phyloP scores from a whole-genome alignment of 2,888 invertebrate genomes.

The Dysmachus trigonus region DNA sequence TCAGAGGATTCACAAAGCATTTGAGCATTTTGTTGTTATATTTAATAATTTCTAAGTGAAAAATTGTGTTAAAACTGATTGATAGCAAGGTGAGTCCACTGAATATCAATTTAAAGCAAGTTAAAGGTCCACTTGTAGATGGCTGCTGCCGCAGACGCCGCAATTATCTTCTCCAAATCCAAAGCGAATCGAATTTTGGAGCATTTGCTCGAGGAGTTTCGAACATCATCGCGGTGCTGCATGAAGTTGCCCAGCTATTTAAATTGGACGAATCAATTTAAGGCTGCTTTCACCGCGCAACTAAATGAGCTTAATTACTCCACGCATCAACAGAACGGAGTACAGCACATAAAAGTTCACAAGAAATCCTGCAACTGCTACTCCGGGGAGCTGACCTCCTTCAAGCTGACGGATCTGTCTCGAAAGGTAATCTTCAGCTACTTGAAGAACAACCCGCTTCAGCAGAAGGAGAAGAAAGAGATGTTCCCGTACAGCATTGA shows the following conservation, averaged over 20 bases:
- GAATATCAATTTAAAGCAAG: neutral
- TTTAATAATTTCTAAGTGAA: neutral
- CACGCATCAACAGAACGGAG: neutral
- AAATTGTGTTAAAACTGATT: neutral
- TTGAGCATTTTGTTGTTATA: too few species aligned
- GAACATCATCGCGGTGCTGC: neutral
- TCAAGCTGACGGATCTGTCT: neutral
- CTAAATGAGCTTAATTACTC: neutral
- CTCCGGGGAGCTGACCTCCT: neutral
- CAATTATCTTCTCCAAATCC: neutral
- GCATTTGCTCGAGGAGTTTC: neutral
- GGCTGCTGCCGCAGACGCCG: neutral
- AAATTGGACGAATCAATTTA: neutral
- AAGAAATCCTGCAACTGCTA: neutral
- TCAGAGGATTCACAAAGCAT: neutral
- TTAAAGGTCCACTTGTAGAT: neutral
- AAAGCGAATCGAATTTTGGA: neutral
- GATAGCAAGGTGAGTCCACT: neutral
- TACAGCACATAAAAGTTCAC: neutral
- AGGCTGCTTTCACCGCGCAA: neutral
- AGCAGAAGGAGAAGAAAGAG: neutral
- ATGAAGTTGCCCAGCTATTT: constrained; percentile 6
- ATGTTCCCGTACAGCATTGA: neutral
- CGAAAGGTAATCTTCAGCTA: neutral
- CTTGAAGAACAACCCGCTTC: neutral